A percentile compares a stretch with the other conserved stretches of the same genome.
These are phyloP conservation scores for Panthera leo DNA, from an alignment of 2,113 vertebrate genomes.

Conservation along the genomic window DNA sequence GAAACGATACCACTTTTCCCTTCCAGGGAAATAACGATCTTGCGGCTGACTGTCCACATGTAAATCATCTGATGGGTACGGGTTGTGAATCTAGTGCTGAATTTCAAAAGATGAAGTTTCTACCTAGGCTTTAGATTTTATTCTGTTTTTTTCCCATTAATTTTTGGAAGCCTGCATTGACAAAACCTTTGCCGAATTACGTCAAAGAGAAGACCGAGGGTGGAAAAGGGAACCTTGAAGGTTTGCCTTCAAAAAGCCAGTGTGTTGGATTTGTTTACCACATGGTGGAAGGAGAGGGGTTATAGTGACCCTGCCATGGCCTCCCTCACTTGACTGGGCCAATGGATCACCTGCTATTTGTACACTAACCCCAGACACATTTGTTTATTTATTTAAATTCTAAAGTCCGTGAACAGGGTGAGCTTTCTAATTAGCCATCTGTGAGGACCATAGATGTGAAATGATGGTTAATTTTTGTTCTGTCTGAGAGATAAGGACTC, in stretches of 20 bases:
- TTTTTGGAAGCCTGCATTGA: neutral
- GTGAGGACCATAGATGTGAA: neutral
- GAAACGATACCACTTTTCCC: neutral
- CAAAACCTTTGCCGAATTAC: neutral
- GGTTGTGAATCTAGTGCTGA: neutral
- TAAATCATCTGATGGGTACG: neutral
- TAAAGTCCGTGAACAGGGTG: neutral
- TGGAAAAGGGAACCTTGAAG: neutral
- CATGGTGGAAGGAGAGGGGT: rapidly evolving
- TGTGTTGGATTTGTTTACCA: neutral
- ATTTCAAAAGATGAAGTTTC: neutral
- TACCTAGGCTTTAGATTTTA: neutral
- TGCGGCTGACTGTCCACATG: neutral
- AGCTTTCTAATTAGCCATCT: neutral
- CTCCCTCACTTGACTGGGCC: neutral
- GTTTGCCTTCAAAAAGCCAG: neutral
- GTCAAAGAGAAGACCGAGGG: neutral
- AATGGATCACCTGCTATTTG: neutral
- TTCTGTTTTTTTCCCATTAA: neutral
- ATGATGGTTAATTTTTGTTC: neutral
- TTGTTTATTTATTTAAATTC: neutral
- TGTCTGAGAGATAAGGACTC: neutral
- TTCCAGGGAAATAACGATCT: neutral
- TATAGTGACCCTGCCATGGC: neutral
- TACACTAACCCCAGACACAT: too few relatives aligned